Evolutionary conservation across 2,797 vertebrate genomes (phyloP).

Genomic region (Alauda arvensis): DNA sequence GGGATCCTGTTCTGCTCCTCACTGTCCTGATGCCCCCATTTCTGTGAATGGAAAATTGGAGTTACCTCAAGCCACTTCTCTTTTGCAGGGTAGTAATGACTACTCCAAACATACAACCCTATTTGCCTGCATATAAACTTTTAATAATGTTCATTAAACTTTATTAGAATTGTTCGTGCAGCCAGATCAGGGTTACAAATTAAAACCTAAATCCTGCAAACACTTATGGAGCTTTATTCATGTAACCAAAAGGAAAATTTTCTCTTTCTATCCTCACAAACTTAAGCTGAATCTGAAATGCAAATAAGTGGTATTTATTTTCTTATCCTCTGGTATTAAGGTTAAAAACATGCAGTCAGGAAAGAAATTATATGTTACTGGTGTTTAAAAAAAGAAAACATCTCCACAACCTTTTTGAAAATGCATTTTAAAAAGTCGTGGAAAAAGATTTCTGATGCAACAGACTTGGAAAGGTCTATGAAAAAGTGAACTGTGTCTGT

Average conservation of each 20-base stretch:
- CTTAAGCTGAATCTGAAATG: background rate
- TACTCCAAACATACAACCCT: conserved; percentile 27
- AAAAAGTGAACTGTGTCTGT: background rate
- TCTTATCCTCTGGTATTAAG: background rate
- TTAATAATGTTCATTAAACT: conserved; percentile 67
- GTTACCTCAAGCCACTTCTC: conserved; percentile 10
- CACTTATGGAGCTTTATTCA: conserved; percentile 27
- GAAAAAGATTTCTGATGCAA: background rate
- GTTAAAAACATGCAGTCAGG: background rate
- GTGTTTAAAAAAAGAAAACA: background rate
- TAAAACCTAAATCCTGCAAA: conserved; percentile 45
- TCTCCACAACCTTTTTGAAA: background rate
- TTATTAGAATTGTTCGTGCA: conserved; percentile 56
- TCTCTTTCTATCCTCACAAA: background rate
- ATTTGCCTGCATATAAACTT: conserved; percentile 60
- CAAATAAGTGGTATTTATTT: background rate
- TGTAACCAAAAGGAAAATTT: background rate
- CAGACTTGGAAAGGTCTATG: background rate
- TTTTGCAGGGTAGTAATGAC: conserved; percentile 30
- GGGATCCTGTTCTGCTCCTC: background rate
- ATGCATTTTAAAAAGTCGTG: background rate
- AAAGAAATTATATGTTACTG: background rate
- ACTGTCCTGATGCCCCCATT: background rate
- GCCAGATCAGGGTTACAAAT: conserved; percentile 46
- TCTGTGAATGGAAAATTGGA: conserved; percentile 26